Conservation (phyloP, 1,140 invertebrate species). For the Zaprionus gabonicus region DNA sequence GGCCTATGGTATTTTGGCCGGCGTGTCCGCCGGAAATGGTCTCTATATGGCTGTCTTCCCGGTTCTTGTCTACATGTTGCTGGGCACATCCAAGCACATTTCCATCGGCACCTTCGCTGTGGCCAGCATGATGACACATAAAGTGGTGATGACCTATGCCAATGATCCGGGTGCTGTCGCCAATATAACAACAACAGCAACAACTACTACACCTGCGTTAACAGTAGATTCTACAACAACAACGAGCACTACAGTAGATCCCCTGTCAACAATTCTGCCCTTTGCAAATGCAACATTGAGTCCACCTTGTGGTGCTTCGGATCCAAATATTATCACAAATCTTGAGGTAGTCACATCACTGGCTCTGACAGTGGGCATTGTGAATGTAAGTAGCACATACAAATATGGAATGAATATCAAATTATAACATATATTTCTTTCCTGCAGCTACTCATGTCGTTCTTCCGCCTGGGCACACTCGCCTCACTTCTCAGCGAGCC, state of each 20-base stretch:
- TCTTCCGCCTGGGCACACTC: slow-evolving; percentile 92
- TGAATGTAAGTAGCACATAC: slow-evolving; percentile 59
- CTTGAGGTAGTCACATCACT: slow-evolving; percentile 73
- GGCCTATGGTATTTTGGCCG: slow-evolving; percentile 94
- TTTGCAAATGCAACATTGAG: slow-evolving; percentile 38
- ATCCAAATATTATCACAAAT: slow-evolving; percentile 45
- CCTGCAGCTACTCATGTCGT: slow-evolving; percentile 91
- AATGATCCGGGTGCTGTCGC: slow-evolving; percentile 34
- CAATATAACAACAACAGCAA: neutral
- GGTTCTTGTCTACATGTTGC: slow-evolving; percentile 93
- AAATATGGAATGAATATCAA: too few relatives aligned
- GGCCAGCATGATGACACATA: slow-evolving; percentile 95
- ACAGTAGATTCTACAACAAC: slow-evolving; percentile 8
- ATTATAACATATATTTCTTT: slow-evolving; percentile 18
- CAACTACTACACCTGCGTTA: neutral
- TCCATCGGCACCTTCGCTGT: slow-evolving; percentile 97
- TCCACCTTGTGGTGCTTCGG: slow-evolving; percentile 15
- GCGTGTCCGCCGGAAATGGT: slow-evolving; percentile 94
- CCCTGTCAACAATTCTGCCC: neutral
- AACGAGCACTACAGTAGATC: neutral
- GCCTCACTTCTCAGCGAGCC: slow-evolving; percentile 94
- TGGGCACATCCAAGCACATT: slow-evolving; percentile 96
- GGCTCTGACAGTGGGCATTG: slow-evolving; percentile 70
- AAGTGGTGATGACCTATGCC: slow-evolving; percentile 86
- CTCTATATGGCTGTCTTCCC: slow-evolving; percentile 98